Conservation (phyloP, 2,113 vertebrate genomes). For the Camelus dromedarius region DNA sequence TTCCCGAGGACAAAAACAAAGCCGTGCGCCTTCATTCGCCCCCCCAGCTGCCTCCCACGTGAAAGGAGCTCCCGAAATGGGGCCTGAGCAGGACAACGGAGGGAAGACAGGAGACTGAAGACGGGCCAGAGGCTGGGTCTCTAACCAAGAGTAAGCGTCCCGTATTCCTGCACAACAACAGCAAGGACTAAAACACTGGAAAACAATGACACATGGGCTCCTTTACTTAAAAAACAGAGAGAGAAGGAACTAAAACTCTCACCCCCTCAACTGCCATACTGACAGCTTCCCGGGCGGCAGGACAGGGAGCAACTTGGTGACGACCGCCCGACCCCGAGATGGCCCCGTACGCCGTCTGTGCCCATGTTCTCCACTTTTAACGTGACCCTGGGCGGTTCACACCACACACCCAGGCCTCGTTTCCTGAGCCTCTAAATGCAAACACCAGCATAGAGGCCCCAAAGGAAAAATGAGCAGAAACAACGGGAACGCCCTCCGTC, state of each 20-base stretch:
- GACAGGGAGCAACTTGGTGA: not conserved
- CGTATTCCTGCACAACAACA: not conserved
- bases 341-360: too few relatives aligned
- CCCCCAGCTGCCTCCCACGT: not conserved
- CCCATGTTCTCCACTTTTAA: not conserved
- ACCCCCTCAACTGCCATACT: not conserved
- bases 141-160: not conserved
- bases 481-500: not conserved
- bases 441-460: not conserved
- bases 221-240: not conserved
- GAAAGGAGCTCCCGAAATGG: not conserved
- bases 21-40: not conserved
- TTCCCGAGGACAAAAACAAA: constrained; percentile 2
- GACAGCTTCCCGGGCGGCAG: not conserved
- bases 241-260: not conserved
- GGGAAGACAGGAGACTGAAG: not conserved
- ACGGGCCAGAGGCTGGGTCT: not conserved
- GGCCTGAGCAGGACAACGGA: not conserved
- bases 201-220: not conserved
- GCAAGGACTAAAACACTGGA: not conserved
- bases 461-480: not conserved
- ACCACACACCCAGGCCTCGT: not conserved
- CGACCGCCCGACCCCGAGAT: not conserved
- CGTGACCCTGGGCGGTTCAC: not conserved
- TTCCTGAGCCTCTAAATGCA: not conserved